Evolutionary conservation across 1,140 invertebrate species (phyloP), one percentile per base, ranked within the genome.

Genomic region (Bactericera cockerelli): DNA sequence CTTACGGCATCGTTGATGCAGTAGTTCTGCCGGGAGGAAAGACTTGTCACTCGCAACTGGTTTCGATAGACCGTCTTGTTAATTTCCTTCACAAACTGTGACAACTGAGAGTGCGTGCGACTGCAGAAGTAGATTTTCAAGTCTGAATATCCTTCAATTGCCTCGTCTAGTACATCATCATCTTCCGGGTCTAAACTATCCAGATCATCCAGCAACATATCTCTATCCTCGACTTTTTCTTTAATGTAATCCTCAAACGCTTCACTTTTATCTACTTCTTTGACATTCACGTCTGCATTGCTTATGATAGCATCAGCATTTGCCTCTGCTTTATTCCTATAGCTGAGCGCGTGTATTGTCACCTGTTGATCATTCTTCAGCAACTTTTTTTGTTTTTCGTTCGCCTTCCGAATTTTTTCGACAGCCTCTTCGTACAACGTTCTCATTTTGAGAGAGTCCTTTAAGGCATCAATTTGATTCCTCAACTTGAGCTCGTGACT

Each of bases 71-170:
- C 77, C 64, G 89, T 96, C 67, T 83, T 84, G 63, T 87, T 82
- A 0, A 99, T 76, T 77, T 98, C 95, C 56, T 81, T 78, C 25
- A 97, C 80, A 77, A 98, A 93, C 71, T 99, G 95, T 1, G 87
- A 80, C 24, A 99, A 72, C 70, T 99, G 95, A 8, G 93, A 97
- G 75, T 99, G 94, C 26, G 95, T 98, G 70, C 95, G 78, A 63
- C 92, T 96, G 66, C 91, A 93, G 73, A 91, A 96, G 67, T 86
- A 92, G 62, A 98, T 86, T 82, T 95, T 74, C 61, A 60, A 16
- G 31, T 64, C 60, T 26, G 66, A 38, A 22, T 66, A 62, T 65
- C 73, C 74, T 66, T 77, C 75, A 62, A 74, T 67, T 1, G 74
- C 70, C 59, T 74, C 68, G 54, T 70, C 66, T 36, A 69, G 62